phyloP scores from a whole-genome alignment of 2,797 vertebrate genomes.

The Harpagifer antarcticus region DNA sequence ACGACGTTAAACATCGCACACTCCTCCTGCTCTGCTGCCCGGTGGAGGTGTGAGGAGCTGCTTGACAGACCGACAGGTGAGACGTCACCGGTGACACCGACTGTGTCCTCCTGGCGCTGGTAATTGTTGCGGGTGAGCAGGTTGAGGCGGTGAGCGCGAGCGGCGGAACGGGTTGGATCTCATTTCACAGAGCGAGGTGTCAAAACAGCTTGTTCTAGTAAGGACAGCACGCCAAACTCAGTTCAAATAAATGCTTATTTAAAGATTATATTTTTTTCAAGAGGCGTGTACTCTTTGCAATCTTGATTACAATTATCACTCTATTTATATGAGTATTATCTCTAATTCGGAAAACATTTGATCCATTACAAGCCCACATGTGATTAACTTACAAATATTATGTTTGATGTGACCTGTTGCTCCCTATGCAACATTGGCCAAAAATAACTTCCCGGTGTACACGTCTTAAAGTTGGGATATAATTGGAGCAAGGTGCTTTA shows the following conservation, averaged over 20 bases:
- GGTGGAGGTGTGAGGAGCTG: background rate
- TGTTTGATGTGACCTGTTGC: background rate
- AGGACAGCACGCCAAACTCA: background rate
- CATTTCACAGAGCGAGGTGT: slow-evolving; percentile 44
- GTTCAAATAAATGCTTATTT: background rate
- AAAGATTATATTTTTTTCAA: accelerated
- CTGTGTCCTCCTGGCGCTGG: background rate
- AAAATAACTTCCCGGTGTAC: accelerated
- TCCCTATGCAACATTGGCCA: background rate
- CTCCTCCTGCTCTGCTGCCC: background rate
- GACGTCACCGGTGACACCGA: slow-evolving; percentile 34
- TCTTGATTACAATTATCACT: accelerated
- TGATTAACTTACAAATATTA: background rate
- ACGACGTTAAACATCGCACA: slow-evolving; percentile 62
- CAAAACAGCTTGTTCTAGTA: background rate
- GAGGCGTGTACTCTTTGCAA: background rate
- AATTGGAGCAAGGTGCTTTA: background rate
- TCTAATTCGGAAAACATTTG: background rate
- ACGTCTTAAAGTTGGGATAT: background rate
- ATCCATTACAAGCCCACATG: background rate
- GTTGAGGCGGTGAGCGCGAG: slow-evolving; percentile 54
- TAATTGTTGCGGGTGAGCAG: slow-evolving; percentile 54
- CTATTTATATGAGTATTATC: accelerated
- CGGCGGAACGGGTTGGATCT: slow-evolving; percentile 72
- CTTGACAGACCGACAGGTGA: background rate